phyloP scores from a whole-genome alignment of 2,113 vertebrate genomes.

The Solea senegalensis region DNA sequence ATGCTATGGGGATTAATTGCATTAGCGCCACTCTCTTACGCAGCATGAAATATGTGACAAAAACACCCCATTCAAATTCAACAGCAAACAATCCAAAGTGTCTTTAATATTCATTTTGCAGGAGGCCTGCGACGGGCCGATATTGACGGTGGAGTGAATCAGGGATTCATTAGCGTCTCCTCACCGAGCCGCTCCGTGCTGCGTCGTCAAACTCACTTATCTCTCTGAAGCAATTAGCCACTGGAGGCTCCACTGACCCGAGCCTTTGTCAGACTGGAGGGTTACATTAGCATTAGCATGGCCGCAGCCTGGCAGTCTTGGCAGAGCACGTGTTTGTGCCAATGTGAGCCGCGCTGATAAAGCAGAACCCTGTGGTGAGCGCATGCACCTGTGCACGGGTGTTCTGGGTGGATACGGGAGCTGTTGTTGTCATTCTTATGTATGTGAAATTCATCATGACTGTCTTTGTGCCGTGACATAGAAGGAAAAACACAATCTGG shows the following conservation, averaged over 20 bases:
- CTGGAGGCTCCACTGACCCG: conserved; percentile 83
- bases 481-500: conserved; percentile 6
- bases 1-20: conserved; percentile 65
- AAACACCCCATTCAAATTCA: conserved; percentile 71
- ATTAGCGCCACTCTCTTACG: conserved; percentile 67
- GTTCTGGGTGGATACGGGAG: background rate
- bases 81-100: conserved; percentile 70
- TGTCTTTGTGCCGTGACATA: conserved; percentile 30
- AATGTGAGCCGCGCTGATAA: conserved; percentile 83
- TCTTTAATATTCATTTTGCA: conserved; percentile 78
- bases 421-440: conserved; percentile 17
- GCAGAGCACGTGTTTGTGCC: conserved; percentile 66
- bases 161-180: conserved; percentile 76
- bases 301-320: conserved; percentile 71
- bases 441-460: conserved; percentile 32
- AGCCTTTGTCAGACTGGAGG: conserved; percentile 78
- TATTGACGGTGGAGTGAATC: conserved; percentile 75
- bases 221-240: conserved; percentile 84
- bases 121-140: conserved; percentile 67
- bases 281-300: conserved; percentile 77
- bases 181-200: conserved; percentile 62
- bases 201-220: conserved; percentile 81
- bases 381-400: conserved; percentile 8
- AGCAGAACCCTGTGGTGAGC: conserved; percentile 54
- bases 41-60: conserved; percentile 61